Evolutionary conservation across 2,797 vertebrate species (phyloP).

Genomic region (Parotocinclus haroldoi): DNA sequence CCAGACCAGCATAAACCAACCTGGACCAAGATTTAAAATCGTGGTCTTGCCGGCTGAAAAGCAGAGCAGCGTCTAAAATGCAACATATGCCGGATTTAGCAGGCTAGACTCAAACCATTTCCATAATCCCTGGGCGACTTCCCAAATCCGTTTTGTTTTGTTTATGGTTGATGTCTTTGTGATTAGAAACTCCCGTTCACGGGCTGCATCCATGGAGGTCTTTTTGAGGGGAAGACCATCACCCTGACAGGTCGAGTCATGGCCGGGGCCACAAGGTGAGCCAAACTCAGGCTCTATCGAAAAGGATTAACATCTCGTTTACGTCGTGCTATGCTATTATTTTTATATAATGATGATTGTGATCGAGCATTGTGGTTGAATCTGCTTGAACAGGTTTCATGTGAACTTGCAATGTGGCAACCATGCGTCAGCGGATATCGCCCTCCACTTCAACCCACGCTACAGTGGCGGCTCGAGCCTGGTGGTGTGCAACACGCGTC

Average conservation of each 20-base stretch:
- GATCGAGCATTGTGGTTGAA: too few relatives aligned
- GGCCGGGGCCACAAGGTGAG: conserved; percentile 31
- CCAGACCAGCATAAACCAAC: too few relatives aligned
- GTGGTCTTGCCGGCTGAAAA: too few relatives aligned
- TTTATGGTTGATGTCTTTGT: neutral
- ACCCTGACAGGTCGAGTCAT: conserved; percentile 34
- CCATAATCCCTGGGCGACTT: too few relatives aligned
- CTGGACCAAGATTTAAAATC: too few relatives aligned
- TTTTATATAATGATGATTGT: neutral
- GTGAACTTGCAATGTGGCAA: conserved; percentile 40
- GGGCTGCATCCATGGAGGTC: conserved; percentile 30
- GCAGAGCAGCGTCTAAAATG: too few relatives aligned
- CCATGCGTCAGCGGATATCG: neutral
- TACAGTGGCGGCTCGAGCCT: neutral
- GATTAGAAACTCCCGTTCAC: conserved; percentile 21
- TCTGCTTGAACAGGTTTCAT: conserved; percentile 36
- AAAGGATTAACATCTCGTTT: too few relatives aligned
- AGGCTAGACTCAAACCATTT: too few relatives aligned
- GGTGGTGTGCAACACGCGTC: conserved; percentile 19
- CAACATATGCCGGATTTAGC: too few relatives aligned
- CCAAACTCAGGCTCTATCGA: neutral
- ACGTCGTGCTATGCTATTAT: neutral
- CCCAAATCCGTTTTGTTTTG: neutral
- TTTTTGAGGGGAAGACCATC: conserved; percentile 42
- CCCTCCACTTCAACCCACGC: conserved; percentile 34